These are phyloP conservation scores for Hyppa rectilinea DNA, from an alignment of 2,888 invertebrate genomes.

Conservation along the genomic window DNA sequence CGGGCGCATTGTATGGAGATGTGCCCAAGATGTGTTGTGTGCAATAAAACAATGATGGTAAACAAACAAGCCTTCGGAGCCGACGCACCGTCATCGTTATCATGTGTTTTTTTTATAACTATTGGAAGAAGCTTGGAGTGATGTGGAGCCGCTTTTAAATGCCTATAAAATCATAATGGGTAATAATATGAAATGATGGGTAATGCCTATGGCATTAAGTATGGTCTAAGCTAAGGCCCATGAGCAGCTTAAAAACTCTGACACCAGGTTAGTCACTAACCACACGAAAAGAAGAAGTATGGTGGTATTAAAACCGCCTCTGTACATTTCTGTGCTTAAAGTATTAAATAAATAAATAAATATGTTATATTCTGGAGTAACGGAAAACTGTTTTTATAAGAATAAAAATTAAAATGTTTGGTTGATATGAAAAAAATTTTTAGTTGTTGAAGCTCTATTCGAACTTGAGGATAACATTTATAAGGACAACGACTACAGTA, in stretches of 20 bases:
- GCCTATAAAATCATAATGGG: not conserved
- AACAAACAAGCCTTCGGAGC: conserved; percentile 78
- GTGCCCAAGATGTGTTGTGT: conserved; percentile 58
- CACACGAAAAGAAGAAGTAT: too few relatives aligned
- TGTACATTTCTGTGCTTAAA: too few relatives aligned
- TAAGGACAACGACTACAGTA: not conserved
- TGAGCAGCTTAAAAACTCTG: too few relatives aligned
- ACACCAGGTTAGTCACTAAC: too few relatives aligned
- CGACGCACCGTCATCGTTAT: conserved; percentile 73
- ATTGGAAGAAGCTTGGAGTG: conserved; percentile 8
- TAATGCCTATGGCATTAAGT: too few relatives aligned
- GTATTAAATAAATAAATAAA: too few relatives aligned
- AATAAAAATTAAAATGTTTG: not conserved
- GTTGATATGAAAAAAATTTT: not conserved
- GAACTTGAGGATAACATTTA: not conserved
- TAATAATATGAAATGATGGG: too few relatives aligned
- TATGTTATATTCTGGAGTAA: too few relatives aligned
- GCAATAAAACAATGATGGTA: conserved; percentile 79
- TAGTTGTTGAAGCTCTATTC: not conserved
- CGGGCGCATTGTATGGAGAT: conserved; percentile 71
- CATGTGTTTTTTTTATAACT: conserved; percentile 51
- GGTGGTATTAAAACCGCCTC: too few relatives aligned
- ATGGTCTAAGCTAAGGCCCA: too few relatives aligned
- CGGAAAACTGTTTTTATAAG: not conserved
- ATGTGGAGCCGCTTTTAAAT: conserved; percentile 34